A percentile compares a stretch with the other conserved stretches of the same genome.
Conservation (phyloP, 2,797 vertebrate genomes). For the Megalops cyprinoides region DNA sequence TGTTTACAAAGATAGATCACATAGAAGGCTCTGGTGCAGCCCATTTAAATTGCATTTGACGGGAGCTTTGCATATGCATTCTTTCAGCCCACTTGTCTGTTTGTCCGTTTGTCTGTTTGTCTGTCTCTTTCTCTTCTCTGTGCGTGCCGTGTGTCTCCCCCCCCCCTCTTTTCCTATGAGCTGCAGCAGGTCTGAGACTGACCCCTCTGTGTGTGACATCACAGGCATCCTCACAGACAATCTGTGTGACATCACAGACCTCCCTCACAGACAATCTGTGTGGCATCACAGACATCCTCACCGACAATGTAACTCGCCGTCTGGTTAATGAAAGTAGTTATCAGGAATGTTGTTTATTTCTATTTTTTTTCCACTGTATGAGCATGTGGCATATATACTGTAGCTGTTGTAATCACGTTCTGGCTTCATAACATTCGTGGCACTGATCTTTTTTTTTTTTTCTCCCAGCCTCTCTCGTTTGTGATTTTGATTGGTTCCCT, state of each 20-base stretch:
- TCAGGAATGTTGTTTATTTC: constrained; percentile 39
- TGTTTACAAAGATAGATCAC: constrained; percentile 43
- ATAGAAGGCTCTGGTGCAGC: constrained; percentile 10
- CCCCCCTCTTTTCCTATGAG: constrained; percentile 26
- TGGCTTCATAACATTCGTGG: not conserved
- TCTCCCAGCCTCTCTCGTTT: not conserved
- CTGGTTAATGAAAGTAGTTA: constrained; percentile 48
- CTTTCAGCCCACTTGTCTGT: constrained; percentile 44
- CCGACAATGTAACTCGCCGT: constrained; percentile 41
- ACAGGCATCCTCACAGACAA: constrained; percentile 34
- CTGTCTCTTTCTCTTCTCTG: constrained; percentile 27
- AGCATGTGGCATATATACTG: constrained; percentile 32
- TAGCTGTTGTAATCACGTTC: not conserved
- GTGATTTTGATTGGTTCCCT: not conserved
- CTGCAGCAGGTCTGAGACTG: constrained; percentile 35
- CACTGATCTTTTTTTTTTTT: not conserved
- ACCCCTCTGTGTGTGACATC: constrained; percentile 35
- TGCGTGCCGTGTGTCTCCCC: constrained; percentile 39
- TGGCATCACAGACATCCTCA: constrained; percentile 32
- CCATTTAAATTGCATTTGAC: constrained; percentile 13
- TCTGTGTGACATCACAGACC: constrained; percentile 35
- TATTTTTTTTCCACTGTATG: constrained; percentile 32
- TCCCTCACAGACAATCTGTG: constrained; percentile 15
- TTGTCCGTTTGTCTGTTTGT: constrained; percentile 21
- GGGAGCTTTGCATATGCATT: constrained; percentile 45